phyloP scores from a whole-genome alignment of 2,797 vertebrate genomes.

The Petrocephalus schoutedeni region DNA sequence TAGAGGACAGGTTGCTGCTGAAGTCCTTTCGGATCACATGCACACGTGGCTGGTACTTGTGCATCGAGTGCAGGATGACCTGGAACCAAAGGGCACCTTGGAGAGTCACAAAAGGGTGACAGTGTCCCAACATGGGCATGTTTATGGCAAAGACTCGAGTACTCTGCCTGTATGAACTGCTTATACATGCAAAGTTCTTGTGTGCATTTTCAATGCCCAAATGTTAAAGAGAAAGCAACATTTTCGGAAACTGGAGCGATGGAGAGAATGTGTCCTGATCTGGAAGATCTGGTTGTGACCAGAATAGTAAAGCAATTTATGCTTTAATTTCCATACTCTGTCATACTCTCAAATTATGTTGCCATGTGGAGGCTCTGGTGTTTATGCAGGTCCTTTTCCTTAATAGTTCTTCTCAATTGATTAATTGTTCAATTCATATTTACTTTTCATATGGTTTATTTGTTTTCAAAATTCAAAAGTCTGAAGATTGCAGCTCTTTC shows the following conservation, averaged over 20 bases:
- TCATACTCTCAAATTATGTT: neutral
- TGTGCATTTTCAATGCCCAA: neutral
- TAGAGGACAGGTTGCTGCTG: constrained; percentile 84
- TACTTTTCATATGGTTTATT: neutral
- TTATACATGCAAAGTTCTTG: neutral
- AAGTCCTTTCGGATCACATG: constrained; percentile 85
- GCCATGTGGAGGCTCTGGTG: neutral
- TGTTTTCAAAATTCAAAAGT: neutral
- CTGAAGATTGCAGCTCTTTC: neutral
- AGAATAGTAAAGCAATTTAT: neutral
- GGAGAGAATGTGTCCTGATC: neutral
- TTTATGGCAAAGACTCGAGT: too few species aligned
- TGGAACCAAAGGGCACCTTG: constrained; percentile 41
- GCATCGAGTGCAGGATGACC: constrained; percentile 99
- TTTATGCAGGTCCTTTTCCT: neutral
- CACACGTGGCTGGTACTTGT: constrained; percentile 89
- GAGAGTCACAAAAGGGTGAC: neutral
- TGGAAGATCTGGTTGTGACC: neutral
- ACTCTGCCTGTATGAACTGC: neutral
- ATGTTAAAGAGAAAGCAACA: neutral
- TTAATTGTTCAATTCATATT: neutral
- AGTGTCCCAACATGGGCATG: neutral
- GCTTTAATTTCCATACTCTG: neutral
- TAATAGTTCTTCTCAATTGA: neutral
- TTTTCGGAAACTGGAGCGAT: neutral